A percentile compares a stretch with the other conserved stretches of the same genome.
Conservation (phyloP, 2,888 invertebrate species). For the Lordiphosa andalusiaca region DNA sequence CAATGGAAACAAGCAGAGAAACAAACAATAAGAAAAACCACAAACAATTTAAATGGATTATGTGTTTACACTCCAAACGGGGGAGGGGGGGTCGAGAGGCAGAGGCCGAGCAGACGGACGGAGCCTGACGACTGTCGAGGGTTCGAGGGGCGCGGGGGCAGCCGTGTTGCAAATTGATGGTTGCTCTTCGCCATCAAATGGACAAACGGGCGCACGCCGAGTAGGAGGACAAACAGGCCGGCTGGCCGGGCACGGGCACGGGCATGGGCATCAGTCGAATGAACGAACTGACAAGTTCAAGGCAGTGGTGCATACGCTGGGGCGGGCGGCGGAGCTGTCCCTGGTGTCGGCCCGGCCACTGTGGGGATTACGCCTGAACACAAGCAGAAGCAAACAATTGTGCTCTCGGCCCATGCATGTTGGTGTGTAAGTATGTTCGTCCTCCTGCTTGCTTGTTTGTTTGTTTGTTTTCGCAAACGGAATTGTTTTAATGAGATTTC, state of each 20-base stretch:
- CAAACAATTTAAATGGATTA: constrained; percentile 74
- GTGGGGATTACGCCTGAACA: constrained; percentile 55
- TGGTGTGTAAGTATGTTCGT: constrained; percentile 8
- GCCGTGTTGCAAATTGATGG: constrained; percentile 66
- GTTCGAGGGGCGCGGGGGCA: constrained; percentile 21
- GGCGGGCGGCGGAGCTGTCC: constrained; percentile 1
- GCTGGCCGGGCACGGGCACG: constrained; percentile 21
- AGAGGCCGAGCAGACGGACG: constrained; percentile 8
- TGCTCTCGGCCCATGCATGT: constrained; percentile 23
- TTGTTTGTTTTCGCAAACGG: constrained; percentile 54
- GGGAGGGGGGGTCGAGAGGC: constrained; percentile 27
- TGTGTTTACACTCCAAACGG: constrained; percentile 67
- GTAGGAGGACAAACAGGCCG: constrained; percentile 25
- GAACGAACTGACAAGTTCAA: constrained; percentile 64
- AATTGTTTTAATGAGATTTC: constrained; percentile 62
- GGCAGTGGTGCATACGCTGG: constrained; percentile 48
- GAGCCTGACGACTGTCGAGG: constrained; percentile 14
- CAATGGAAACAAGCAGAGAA: constrained; percentile 56
- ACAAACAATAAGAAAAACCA: constrained; percentile 72
- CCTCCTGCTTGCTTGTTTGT: constrained; percentile 15
- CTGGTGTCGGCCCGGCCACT: constrained; percentile 32
- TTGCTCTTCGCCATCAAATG: constrained; percentile 67
- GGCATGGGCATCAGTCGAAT: constrained; percentile 52
- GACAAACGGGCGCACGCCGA: constrained; percentile 42
- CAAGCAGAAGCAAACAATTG: constrained; percentile 34